Evolutionary conservation across 1,140 invertebrate genomes (phyloP).

Genomic region (Caenorhabditis remanei): DNA sequence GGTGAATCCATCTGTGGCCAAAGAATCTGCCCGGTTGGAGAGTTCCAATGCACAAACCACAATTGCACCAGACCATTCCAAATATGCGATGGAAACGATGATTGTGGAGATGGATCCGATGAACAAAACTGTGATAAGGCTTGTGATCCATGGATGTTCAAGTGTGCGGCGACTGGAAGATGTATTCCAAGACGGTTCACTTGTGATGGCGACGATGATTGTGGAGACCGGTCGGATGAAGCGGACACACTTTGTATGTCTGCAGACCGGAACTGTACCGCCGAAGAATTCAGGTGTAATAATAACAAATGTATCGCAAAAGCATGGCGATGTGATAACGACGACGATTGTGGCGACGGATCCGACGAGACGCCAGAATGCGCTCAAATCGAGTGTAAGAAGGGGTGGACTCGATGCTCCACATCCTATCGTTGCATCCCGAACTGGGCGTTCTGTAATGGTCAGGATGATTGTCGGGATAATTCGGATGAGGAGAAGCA

Average conservation of each 20-base stretch:
- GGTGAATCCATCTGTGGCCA: conserved; percentile 79
- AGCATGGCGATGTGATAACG: conserved; percentile 86
- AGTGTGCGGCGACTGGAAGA: conserved; percentile 89
- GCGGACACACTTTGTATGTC: conserved; percentile 73
- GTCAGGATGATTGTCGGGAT: conserved; percentile 76
- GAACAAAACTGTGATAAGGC: conserved; percentile 77
- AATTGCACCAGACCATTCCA: conserved; percentile 92
- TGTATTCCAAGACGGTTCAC: conserved; percentile 95
- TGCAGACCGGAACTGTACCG: conserved; percentile 74
- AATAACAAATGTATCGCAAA: conserved; percentile 87
- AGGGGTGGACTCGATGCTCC: conserved; percentile 74
- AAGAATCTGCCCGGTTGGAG: conserved; percentile 82
- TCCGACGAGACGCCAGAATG: conserved; percentile 82
- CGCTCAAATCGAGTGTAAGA: conserved; percentile 68
- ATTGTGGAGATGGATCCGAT: conserved; percentile 80
- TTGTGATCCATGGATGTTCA: conserved; percentile 82
- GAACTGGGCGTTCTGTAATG: conserved; percentile 78
- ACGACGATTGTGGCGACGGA: conserved; percentile 86
- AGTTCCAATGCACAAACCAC: conserved; percentile 92
- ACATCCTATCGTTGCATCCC: conserved; percentile 75
- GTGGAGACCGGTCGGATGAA: conserved; percentile 76
- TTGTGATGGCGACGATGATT: conserved; percentile 83
- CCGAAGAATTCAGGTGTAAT: conserved; percentile 84
- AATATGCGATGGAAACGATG: conserved; percentile 90
- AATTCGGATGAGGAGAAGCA: conserved; percentile 72